Percentiles rank a stretch among this genome's conserved stretches.
Evolutionary conservation across 1,140 invertebrate genomes (phyloP).

Genomic region (Eueides isabella): DNA sequence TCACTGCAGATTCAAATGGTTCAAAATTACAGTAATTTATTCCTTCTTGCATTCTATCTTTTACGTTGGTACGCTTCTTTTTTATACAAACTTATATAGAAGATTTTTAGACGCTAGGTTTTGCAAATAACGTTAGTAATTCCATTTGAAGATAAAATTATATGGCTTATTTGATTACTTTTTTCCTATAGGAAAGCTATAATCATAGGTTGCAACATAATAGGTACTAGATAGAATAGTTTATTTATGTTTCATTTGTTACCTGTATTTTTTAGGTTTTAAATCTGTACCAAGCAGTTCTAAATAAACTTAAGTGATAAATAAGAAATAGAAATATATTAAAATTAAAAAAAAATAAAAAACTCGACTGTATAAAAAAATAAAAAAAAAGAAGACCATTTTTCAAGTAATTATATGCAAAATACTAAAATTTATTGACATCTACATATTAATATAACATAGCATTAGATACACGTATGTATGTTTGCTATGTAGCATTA

Average conservation of each 20-base stretch:
- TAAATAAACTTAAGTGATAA: too few species aligned
- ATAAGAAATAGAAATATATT: too few species aligned
- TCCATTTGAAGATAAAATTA: constrained; percentile 19
- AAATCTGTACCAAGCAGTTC: too few species aligned
- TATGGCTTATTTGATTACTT: constrained; percentile 9
- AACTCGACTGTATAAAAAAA: too few species aligned
- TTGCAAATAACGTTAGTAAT: background rate
- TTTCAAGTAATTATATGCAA: background rate
- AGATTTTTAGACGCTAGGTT: background rate
- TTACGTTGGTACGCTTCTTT: background rate
- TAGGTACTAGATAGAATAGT: background rate
- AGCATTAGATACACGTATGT: background rate
- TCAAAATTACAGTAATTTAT: constrained; percentile 27
- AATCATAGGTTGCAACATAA: too few species aligned
- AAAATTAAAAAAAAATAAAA: too few species aligned
- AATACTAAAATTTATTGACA: background rate
- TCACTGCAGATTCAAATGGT: constrained; percentile 12
- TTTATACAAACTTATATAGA: background rate
- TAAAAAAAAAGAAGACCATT: too few species aligned
- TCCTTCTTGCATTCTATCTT: background rate
- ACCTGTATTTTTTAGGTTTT: background rate
- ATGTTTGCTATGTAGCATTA: too few species aligned
- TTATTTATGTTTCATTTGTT: background rate
- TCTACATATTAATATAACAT: background rate
- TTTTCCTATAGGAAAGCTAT: background rate